Evolutionary conservation across 2,113 vertebrate species (phyloP).

Genomic region (Microtus montanus): DNA sequence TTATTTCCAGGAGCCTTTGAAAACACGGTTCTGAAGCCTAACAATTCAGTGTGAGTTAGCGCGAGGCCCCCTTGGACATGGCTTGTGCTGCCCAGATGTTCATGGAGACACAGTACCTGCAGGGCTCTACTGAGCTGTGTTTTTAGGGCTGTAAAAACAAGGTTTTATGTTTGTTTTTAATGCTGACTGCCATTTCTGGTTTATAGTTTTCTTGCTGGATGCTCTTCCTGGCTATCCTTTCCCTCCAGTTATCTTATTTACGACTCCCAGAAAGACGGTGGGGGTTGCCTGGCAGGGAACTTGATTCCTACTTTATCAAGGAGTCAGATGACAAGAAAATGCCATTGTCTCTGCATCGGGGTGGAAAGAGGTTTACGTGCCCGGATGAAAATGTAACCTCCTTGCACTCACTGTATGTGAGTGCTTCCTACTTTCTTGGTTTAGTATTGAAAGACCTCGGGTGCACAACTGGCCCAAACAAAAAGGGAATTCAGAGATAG

Average conservation of each 20-base stretch:
- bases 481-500: neutral
- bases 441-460: neutral
- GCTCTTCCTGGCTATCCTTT: neutral
- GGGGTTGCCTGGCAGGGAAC: neutral
- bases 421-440: neutral
- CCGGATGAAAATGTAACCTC: neutral
- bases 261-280: neutral
- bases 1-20: slow-evolving; percentile 15
- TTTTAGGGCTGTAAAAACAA: neutral
- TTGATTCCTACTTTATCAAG: slow-evolving; percentile 27
- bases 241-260: neutral
- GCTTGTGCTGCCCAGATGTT: neutral
- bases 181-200: neutral
- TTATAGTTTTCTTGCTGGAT: neutral
- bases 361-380: neutral
- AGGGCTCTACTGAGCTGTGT: neutral
- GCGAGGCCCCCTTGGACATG: neutral
- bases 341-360: neutral
- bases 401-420: neutral
- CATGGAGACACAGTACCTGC: neutral
- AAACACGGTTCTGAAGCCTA: neutral
- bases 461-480: neutral
- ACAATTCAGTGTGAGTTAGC: neutral
- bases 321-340: neutral
- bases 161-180: neutral